Evolutionary conservation across 2,797 vertebrate species (phyloP), one percentile per base, ranked within the genome.

Genomic region (Sardinella longiceps): DNA sequence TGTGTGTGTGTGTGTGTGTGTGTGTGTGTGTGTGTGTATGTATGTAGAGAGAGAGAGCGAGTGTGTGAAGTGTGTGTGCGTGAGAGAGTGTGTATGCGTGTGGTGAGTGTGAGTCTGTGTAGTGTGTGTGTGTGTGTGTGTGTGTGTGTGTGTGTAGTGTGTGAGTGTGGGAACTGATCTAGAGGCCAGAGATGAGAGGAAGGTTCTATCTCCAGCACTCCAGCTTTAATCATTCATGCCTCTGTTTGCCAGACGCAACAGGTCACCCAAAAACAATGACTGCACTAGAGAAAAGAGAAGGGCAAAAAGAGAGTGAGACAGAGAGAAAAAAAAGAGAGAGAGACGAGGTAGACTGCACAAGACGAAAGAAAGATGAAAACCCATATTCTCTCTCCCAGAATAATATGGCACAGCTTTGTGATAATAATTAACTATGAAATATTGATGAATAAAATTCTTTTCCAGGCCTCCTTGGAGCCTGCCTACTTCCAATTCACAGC

Each of bases 381-480:
- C 28, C 33, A 84, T 80, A 87, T 89, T 85, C 84, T 84, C 11
- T 91, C 88, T 90, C 86, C 87, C 84, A 85, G 88, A 92, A 91
- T 93, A 94, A 93, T 92, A 91, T 93, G 89, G 88, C 90, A 87
- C 80, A 86, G 91, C 92, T 91, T 90, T 88, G 88, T 89, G 88
- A 89, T 92, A 91, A 93, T 95, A 95, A 95, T 95, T 93, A 94
- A 90, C 90, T 89, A 91, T 95, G 83, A 95, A 95, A 95, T 95
- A 95, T 95, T 94, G 90, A 95, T 94, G 93, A 70, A 58, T 87
- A 63, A 84, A 88, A 89, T 92, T 92, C 91, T 91, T 92, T 89
- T 90, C 88, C 88, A 91, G 87, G 90, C 91, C 91, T 91, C 89
- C 87, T 89, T 14, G 4, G 66, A 74, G 66, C 66, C 66, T 74